Conservation (phyloP, 2,888 invertebrate genomes). For the Drosophila borborema region DNA sequence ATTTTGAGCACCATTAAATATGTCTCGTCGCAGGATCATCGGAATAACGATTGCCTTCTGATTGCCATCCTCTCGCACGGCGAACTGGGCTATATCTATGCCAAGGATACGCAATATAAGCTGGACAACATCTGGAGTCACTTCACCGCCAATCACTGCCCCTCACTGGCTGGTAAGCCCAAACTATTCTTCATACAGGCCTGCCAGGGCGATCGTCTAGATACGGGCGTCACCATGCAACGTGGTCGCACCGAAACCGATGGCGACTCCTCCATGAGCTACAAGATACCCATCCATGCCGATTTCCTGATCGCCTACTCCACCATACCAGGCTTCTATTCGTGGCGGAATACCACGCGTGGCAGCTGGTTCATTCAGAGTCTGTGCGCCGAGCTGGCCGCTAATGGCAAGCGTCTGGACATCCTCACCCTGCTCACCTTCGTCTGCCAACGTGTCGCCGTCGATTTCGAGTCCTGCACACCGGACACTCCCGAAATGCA, state of each 20-base stretch:
- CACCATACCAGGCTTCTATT: slow-evolving; percentile 96
- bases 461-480: slow-evolving; percentile 95
- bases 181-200: slow-evolving; percentile 92
- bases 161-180: slow-evolving; percentile 93
- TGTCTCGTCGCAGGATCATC: slow-evolving; percentile 92
- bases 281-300: slow-evolving; percentile 95
- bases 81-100: slow-evolving; percentile 94
- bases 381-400: slow-evolving; percentile 91
- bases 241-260: slow-evolving; percentile 88
- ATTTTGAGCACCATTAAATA: slow-evolving; percentile 88
- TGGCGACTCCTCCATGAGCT: slow-evolving; percentile 88
- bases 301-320: slow-evolving; percentile 97
- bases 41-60: slow-evolving; percentile 92
- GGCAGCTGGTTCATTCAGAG: slow-evolving; percentile 99
- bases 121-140: slow-evolving; percentile 92
- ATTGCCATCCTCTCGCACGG: slow-evolving; percentile 95
- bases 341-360: slow-evolving; percentile 96
- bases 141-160: slow-evolving; percentile 93
- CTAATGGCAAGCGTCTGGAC: slow-evolving; percentile 91
- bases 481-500: slow-evolving; percentile 93
- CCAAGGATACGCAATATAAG: slow-evolving; percentile 93
- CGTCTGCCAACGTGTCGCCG: slow-evolving; percentile 93
- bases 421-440: slow-evolving; percentile 94
- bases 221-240: slow-evolving; percentile 89
- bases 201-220: slow-evolving; percentile 95